These are phyloP conservation scores for Scaptomyza parva DNA, from an alignment of 2,888 invertebrate species.

Conservation along the genomic window DNA sequence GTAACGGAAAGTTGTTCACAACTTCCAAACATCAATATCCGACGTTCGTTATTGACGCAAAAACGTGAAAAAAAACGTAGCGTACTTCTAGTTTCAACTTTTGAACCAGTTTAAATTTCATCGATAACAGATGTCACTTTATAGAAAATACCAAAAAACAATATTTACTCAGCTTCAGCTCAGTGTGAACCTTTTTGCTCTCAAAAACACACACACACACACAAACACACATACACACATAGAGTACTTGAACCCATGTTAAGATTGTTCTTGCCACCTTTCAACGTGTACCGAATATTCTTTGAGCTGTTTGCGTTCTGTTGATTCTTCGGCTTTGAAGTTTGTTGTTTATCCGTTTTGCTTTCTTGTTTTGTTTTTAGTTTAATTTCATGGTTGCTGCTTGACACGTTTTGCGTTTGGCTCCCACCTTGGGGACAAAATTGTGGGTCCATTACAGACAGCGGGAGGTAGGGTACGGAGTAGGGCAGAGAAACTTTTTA, in stretches of 20 bases:
- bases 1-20: conserved; percentile 54
- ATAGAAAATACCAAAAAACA: neutral
- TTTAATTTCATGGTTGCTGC: conserved; percentile 63
- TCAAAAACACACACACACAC: neutral
- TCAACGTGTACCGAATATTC: conserved; percentile 23
- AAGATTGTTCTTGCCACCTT: conserved; percentile 15
- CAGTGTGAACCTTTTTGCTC: conserved; percentile 9
- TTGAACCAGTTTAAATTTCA: neutral
- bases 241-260: conserved; percentile 28
- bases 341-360: conserved; percentile 43
- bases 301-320: conserved; percentile 35
- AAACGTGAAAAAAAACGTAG: too few species aligned
- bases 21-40: conserved; percentile 65
- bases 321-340: conserved; percentile 37
- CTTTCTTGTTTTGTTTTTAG: conserved; percentile 48
- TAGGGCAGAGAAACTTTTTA: conserved; percentile 45
- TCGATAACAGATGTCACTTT: conserved; percentile 16
- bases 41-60: conserved; percentile 7
- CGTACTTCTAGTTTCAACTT: neutral
- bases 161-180: conserved; percentile 25
- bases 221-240: too few species aligned
- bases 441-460: conserved; percentile 27
- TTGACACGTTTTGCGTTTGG: conserved; percentile 33
- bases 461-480: conserved; percentile 9
- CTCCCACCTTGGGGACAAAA: conserved; percentile 14